These are phyloP conservation scores for Hemibagrus guttatus DNA, from an alignment of 2,797 vertebrate genomes.

Conservation along the genomic window DNA sequence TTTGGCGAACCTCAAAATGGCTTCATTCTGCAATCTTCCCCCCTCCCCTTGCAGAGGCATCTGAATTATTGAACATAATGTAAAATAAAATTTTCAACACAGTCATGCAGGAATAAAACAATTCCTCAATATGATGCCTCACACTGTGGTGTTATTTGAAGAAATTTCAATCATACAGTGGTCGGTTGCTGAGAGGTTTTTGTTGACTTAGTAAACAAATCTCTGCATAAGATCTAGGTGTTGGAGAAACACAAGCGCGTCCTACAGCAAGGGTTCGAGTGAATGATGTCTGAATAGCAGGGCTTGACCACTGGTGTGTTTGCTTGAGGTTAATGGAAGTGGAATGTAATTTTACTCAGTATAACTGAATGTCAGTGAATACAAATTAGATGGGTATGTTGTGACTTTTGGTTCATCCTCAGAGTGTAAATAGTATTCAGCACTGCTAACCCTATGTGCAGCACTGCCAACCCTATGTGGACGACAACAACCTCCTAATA, in stretches of 20 bases:
- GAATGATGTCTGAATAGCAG: background rate
- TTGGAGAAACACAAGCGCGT: slow-evolving; percentile 7
- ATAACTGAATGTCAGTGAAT: slow-evolving; percentile 25
- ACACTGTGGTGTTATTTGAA: slow-evolving; percentile 41
- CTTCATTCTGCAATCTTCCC: slow-evolving; percentile 13
- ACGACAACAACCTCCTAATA: no score
- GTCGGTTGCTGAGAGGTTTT: slow-evolving; percentile 5
- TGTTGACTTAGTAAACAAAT: slow-evolving; percentile 46
- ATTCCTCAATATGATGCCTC: slow-evolving; percentile 24
- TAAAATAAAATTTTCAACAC: slow-evolving; percentile 33
- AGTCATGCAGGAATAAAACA: slow-evolving; percentile 38
- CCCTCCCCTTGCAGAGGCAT: slow-evolving; percentile 2
- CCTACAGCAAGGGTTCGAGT: background rate
- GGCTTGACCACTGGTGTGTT: slow-evolving; percentile 1
- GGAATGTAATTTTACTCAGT: slow-evolving; percentile 41
- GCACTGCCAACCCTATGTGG: no score
- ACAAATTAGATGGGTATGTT: slow-evolving; percentile 26
- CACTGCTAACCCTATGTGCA: no score
- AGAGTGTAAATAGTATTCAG: background rate
- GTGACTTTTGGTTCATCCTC: background rate
- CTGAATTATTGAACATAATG: slow-evolving; percentile 50
- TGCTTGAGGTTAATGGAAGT: slow-evolving; percentile 27
- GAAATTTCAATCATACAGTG: slow-evolving; percentile 40
- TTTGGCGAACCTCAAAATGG: slow-evolving; percentile 14
- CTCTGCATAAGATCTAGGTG: slow-evolving; percentile 25